Percentiles rank a stretch among this genome's conserved stretches.
These are phyloP conservation scores for Artibeus lituratus DNA, from an alignment of 2,797 vertebrate genomes.

Conservation along the genomic window DNA sequence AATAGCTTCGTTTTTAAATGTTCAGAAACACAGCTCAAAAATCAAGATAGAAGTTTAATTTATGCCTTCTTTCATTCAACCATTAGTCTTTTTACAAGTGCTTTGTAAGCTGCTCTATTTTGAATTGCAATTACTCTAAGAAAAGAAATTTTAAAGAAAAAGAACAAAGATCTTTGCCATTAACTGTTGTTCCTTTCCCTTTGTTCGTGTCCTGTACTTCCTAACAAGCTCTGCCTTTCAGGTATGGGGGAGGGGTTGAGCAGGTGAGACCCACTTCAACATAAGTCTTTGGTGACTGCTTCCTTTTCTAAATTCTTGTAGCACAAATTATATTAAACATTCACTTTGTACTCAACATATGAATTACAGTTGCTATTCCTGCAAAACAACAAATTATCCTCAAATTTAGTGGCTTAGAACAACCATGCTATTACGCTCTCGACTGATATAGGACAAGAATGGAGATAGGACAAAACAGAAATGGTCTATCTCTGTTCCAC, in stretches of 20 bases:
- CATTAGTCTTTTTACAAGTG: constrained; percentile 28
- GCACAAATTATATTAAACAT: not conserved
- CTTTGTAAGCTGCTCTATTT: constrained; percentile 42
- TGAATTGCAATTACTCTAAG: constrained; percentile 39
- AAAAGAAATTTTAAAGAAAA: constrained; percentile 39
- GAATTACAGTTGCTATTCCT: not conserved
- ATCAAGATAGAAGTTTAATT: constrained; percentile 46
- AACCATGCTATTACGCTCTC: not conserved
- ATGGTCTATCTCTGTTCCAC: not conserved
- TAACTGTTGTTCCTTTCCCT: not conserved
- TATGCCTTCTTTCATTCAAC: constrained; percentile 37
- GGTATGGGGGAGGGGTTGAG: not conserved
- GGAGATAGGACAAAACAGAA: not conserved
- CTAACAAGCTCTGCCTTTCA: not conserved
- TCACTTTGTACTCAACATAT: not conserved
- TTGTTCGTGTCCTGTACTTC: not conserved
- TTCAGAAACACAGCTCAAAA: constrained; percentile 11
- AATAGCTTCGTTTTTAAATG: constrained; percentile 25
- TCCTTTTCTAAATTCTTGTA: not conserved
- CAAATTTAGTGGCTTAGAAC: not conserved
- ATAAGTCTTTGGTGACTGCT: not conserved
- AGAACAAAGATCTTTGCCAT: not conserved
- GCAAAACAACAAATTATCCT: not conserved
- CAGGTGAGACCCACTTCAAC: not conserved
- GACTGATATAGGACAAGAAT: not conserved